Conservation (phyloP, 92 coral and sea anemone species). For the Umimayanthus kanabou region DNA sequence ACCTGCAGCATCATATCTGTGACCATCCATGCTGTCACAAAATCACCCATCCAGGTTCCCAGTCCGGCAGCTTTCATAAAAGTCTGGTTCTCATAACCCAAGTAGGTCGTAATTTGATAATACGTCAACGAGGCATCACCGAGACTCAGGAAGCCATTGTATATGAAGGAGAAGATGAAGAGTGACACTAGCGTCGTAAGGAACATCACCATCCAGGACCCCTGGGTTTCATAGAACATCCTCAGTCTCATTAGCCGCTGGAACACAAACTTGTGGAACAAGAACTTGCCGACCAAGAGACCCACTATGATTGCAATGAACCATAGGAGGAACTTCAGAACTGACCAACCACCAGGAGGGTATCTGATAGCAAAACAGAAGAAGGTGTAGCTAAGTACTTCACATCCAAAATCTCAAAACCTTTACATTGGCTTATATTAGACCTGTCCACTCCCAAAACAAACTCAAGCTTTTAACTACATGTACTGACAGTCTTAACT, state of each 20-base stretch:
- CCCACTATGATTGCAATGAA: conserved; percentile 71
- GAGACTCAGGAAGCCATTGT: conserved; percentile 80
- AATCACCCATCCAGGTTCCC: conserved; percentile 99
- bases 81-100: conserved; percentile 82
- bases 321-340: conserved; percentile 82
- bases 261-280: conserved; percentile 76
- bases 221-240: conserved; percentile 86
- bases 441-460: too few relatives aligned
- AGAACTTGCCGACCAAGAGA: conserved; percentile 79
- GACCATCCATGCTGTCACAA: conserved; percentile 99
- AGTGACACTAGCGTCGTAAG: conserved; percentile 75
- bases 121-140: conserved; percentile 65
- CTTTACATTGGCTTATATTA: background rate
- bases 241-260: conserved; percentile 62
- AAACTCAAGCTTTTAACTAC: too few relatives aligned
- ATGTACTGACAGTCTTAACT: too few relatives aligned
- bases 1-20: conserved; percentile 99
- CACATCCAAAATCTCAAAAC: background rate
- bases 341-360: conserved; percentile 94
- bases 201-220: conserved; percentile 99
- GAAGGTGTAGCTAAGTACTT: too few relatives aligned
- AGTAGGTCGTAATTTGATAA: conserved; percentile 71
- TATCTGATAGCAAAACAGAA: conserved; percentile 45
- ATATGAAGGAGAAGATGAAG: conserved; percentile 86
- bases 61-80: conserved; percentile 98